These are phyloP conservation scores for Cepaea nemoralis DNA, from an alignment of 1,140 invertebrate genomes.

Conservation along the genomic window DNA sequence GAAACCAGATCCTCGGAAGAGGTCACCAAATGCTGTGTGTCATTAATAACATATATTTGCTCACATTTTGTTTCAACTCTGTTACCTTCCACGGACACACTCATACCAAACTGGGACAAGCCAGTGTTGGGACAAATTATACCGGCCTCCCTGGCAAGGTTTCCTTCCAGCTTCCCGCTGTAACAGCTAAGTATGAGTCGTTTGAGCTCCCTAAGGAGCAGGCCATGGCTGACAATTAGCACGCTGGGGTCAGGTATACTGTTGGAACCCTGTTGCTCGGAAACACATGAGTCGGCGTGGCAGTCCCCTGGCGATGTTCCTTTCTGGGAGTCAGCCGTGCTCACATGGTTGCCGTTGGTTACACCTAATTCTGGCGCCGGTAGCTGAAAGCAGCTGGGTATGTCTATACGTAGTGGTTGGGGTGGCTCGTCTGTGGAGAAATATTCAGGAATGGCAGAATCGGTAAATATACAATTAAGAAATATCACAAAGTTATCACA, in stretches of 20 bases:
- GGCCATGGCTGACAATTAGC: slow-evolving; percentile 34
- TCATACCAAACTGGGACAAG: slow-evolving; percentile 13
- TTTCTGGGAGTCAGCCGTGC: not conserved
- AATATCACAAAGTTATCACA: too few relatives aligned
- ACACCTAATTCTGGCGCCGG: not conserved
- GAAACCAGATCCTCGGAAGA: not conserved
- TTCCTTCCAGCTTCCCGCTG: not conserved
- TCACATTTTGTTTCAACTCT: not conserved
- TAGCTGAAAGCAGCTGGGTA: not conserved
- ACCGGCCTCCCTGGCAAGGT: not conserved
- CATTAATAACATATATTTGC: not conserved
- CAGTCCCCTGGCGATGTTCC: not conserved
- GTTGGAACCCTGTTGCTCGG: not conserved
- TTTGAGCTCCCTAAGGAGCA: slow-evolving; percentile 28
- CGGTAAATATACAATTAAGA: too few relatives aligned
- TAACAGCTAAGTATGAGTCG: slow-evolving; percentile 11
- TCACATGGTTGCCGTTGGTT: not conserved
- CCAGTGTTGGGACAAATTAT: slow-evolving; percentile 36
- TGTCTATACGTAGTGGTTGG: not conserved
- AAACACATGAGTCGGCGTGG: not conserved
- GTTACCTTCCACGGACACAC: not conserved
- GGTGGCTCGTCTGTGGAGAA: not conserved
- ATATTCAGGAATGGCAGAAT: not conserved
- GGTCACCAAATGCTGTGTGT: not conserved
- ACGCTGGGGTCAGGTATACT: not conserved